Percentiles rank a stretch among this genome's conserved stretches.
Conservation (phyloP, 2,113 vertebrate genomes). For the Rhizomys pruinosus region DNA sequence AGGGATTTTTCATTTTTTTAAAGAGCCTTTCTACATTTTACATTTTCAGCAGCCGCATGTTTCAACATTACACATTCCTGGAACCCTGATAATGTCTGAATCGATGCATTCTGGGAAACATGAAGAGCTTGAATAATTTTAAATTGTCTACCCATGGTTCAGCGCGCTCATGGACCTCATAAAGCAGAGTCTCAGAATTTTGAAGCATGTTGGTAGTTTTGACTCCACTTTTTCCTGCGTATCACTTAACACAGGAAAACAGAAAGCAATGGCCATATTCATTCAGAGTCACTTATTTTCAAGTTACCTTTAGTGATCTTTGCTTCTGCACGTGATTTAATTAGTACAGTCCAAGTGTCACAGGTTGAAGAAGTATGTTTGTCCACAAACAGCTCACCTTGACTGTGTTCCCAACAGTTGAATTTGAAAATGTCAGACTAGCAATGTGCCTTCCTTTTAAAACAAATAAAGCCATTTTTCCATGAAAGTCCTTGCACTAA, state of each 20-base stretch:
- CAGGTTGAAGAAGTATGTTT: slow-evolving; percentile 12
- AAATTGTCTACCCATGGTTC: slow-evolving; percentile 15
- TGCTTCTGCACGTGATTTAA: neutral
- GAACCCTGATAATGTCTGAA: slow-evolving; percentile 41
- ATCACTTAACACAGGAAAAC: neutral
- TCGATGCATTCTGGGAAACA: slow-evolving; percentile 37
- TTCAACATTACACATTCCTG: slow-evolving; percentile 41
- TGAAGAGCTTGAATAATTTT: slow-evolving; percentile 67
- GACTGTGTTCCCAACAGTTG: neutral
- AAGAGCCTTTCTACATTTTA: slow-evolving; percentile 18
- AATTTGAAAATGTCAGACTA: neutral
- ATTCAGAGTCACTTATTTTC: neutral
- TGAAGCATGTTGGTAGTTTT: slow-evolving; percentile 33
- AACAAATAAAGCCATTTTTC: neutral
- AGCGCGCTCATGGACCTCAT: neutral
- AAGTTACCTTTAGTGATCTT: neutral
- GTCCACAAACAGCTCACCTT: slow-evolving; percentile 16
- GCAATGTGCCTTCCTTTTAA: neutral
- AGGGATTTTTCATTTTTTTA: neutral
- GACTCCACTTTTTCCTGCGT: neutral
- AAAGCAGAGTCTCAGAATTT: slow-evolving; percentile 14
- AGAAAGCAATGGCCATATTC: neutral
- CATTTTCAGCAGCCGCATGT: too few relatives aligned
- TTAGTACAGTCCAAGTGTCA: neutral
- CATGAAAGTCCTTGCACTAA: neutral